phyloP scores from a whole-genome alignment of 2,888 invertebrate genomes.

The Nudaria mundana region DNA sequence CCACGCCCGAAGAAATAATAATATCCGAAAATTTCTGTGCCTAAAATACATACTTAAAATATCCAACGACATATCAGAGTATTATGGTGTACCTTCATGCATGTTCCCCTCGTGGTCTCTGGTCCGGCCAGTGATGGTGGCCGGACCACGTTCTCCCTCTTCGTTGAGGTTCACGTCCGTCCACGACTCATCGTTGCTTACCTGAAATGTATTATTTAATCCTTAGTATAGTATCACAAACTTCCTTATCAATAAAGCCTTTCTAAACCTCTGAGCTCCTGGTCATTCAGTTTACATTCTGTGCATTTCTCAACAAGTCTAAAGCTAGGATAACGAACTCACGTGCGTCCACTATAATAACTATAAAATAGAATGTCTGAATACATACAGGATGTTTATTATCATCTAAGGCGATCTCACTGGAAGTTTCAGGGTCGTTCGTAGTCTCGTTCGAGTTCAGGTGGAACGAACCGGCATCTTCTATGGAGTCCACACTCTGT shows the following conservation, averaged over 20 bases:
- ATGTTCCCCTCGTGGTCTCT: constrained; percentile 86
- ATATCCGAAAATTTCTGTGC: too few relatives aligned
- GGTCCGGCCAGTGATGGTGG: constrained; percentile 75
- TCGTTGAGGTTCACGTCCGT: constrained; percentile 96
- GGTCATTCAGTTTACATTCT: too few relatives aligned
- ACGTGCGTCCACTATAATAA: too few relatives aligned
- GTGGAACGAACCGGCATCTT: constrained; percentile 88
- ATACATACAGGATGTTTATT: constrained; percentile 83
- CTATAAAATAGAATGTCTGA: neutral
- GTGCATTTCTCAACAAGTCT: too few relatives aligned
- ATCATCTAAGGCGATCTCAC: constrained; percentile 86
- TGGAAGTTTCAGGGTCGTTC: constrained; percentile 85
- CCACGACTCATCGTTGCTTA: constrained; percentile 92
- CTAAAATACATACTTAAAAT: too few relatives aligned
- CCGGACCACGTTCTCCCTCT: constrained; percentile 83
- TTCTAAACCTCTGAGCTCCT: too few relatives aligned
- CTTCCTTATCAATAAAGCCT: too few relatives aligned
- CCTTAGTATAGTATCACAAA: too few relatives aligned
- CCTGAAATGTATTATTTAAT: constrained; percentile 48
- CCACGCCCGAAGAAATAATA: too few relatives aligned
- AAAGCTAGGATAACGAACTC: too few relatives aligned
- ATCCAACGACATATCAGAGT: too few relatives aligned
- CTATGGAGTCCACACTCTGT: constrained; percentile 93
- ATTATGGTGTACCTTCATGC: constrained; percentile 61
- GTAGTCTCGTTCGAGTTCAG: constrained; percentile 88